Percentiles rank a stretch among this genome's conserved stretches.
phyloP scores from a whole-genome alignment of 2,113 vertebrate species.

The Scomber colias region DNA sequence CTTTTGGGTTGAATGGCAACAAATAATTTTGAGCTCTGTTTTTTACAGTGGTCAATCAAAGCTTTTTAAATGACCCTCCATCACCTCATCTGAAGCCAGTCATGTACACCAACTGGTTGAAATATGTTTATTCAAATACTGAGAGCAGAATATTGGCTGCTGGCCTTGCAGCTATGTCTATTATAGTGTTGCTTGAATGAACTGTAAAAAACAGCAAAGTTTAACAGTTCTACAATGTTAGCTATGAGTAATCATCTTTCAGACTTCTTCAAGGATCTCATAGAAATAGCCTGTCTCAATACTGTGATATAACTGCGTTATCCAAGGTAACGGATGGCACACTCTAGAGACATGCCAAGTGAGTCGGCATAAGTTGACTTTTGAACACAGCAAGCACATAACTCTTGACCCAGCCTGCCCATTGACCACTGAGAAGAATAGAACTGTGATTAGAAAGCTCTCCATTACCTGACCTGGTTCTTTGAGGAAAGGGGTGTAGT shows the following conservation, averaged over 20 bases:
- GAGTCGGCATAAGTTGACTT: constrained; percentile 15
- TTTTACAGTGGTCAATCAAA: constrained; percentile 41
- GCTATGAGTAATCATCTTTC: constrained; percentile 25
- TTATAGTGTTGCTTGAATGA: constrained; percentile 17
- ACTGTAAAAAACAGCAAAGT: constrained; percentile 13
- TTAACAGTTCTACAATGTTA: not conserved
- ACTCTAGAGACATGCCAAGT: constrained; percentile 1
- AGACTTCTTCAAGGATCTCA: constrained; percentile 1
- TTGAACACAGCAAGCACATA: not conserved
- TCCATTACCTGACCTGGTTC: constrained; percentile 27
- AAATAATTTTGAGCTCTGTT: constrained; percentile 32
- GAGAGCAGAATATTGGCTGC: not conserved
- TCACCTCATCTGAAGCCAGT: constrained; percentile 33
- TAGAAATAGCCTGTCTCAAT: not conserved
- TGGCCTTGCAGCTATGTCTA: not conserved
- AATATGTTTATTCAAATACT: constrained; percentile 17
- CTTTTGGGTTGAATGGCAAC: constrained; percentile 25
- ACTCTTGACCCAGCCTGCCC: constrained; percentile 24
- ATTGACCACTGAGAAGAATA: constrained; percentile 55
- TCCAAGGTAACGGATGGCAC: not conserved
- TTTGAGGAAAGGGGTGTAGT: constrained; percentile 22
- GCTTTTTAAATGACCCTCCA: constrained; percentile 32
- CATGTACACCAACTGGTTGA: constrained; percentile 3
- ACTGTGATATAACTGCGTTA: constrained; percentile 1
- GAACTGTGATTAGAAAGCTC: constrained; percentile 55